Evolutionary conservation across 2,888 invertebrate genomes (phyloP).

Genomic region (Eulithis prunata): DNA sequence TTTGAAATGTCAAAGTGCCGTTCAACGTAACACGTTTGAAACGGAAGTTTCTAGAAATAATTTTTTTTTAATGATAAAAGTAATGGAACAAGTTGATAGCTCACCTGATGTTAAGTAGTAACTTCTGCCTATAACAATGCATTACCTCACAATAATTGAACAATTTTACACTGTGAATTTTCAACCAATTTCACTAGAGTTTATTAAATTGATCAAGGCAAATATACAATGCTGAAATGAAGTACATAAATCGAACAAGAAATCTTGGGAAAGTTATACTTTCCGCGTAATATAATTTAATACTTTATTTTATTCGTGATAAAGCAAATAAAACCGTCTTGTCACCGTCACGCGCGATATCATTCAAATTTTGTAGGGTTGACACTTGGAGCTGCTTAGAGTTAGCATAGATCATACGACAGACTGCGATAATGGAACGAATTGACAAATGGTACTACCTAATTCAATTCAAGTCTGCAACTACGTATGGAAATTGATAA

Average conservation of each 20-base stretch:
- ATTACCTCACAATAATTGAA: too few species aligned
- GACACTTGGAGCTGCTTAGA: constrained; percentile 35
- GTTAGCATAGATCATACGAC: constrained; percentile 37
- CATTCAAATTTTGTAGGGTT: constrained; percentile 43
- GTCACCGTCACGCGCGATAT: constrained; percentile 43
- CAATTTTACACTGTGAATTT: constrained; percentile 4
- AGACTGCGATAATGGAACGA: constrained; percentile 27
- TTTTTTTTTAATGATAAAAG: too few species aligned
- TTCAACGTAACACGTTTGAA: constrained; percentile 7
- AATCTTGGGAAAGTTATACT: constrained; percentile 1
- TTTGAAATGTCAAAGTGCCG: constrained; percentile 9
- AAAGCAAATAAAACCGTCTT: constrained; percentile 39
- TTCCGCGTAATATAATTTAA: constrained; percentile 20
- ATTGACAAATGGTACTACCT: constrained; percentile 31
- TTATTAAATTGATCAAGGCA: not conserved
- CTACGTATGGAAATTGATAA: constrained; percentile 12
- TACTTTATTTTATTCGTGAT: constrained; percentile 29
- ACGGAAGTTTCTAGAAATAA: constrained; percentile 10
- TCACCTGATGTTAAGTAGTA: too few species aligned
- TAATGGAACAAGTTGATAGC: too few species aligned
- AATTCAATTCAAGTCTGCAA: constrained; percentile 8
- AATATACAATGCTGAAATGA: too few species aligned
- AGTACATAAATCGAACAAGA: too few species aligned
- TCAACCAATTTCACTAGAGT: not conserved
- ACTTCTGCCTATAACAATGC: too few species aligned